phyloP scores from a whole-genome alignment of 2,113 vertebrate genomes.

The Cinclus cinclus region DNA sequence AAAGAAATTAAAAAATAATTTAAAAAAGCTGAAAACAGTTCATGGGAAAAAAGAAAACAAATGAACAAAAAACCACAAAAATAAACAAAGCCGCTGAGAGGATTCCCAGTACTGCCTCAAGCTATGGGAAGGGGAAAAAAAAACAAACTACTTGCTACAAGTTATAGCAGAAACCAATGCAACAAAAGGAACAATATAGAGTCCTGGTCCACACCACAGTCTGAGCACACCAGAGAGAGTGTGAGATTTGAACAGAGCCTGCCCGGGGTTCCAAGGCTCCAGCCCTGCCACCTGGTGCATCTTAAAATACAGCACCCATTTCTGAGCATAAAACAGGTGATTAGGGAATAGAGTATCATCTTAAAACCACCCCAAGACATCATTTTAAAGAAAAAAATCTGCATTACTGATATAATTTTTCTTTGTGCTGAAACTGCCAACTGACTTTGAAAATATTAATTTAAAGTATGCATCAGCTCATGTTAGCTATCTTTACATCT shows the following conservation, averaged over 20 bases:
- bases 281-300: background rate
- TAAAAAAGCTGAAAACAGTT: background rate
- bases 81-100: background rate
- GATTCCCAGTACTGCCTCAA: background rate
- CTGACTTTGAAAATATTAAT: background rate
- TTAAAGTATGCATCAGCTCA: background rate
- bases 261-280: accelerated
- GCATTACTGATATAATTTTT: background rate
- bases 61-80: background rate
- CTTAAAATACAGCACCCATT: background rate
- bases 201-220: accelerated
- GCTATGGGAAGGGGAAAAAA: background rate
- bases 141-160: background rate
- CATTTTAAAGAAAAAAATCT: background rate
- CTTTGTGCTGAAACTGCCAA: background rate
- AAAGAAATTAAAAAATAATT: background rate
- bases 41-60: background rate
- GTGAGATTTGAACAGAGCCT: background rate
- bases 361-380: background rate
- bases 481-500: background rate
- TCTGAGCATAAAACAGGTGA: background rate
- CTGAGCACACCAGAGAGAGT: background rate
- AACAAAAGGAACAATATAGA: background rate
- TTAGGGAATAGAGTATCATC: background rate
- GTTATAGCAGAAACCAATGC: too few relatives aligned